Evolutionary conservation across 2,113 vertebrate species (phyloP).

Genomic region (Piliocolobus tephrosceles): DNA sequence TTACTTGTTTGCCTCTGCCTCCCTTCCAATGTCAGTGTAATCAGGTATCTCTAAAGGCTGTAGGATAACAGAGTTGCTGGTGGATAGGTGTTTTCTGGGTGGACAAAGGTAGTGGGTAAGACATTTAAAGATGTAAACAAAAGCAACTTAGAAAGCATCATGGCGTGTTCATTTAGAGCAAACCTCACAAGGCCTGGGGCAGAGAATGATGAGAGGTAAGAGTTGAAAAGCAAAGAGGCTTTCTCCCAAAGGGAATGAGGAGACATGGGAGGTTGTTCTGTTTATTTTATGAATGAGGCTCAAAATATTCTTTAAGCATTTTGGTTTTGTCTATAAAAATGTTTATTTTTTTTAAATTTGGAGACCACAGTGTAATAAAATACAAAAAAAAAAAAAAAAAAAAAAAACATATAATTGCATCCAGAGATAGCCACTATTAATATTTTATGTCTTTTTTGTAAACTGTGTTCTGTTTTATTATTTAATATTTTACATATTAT

Average conservation of each 20-base stretch:
- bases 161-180: neutral
- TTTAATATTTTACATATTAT: slow-evolving; percentile 3
- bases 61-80: neutral
- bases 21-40: neutral
- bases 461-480: neutral
- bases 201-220: neutral
- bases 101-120: neutral
- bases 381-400: neutral
- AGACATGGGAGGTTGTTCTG: neutral
- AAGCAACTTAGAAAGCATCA: neutral
- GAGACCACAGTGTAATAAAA: neutral
- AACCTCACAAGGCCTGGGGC: neutral
- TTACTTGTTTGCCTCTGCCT: neutral
- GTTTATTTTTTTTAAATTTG: neutral
- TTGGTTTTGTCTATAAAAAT: neutral
- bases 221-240: neutral
- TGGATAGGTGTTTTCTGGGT: neutral
- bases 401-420: neutral
- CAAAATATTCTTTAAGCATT: neutral
- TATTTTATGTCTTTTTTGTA: neutral
- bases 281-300: neutral
- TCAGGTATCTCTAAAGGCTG: neutral
- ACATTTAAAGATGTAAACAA: neutral
- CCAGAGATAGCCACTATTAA: neutral
- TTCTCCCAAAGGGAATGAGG: neutral